phyloP scores from a whole-genome alignment of 1,140 invertebrate species.

The Drosophila athabasca region DNA sequence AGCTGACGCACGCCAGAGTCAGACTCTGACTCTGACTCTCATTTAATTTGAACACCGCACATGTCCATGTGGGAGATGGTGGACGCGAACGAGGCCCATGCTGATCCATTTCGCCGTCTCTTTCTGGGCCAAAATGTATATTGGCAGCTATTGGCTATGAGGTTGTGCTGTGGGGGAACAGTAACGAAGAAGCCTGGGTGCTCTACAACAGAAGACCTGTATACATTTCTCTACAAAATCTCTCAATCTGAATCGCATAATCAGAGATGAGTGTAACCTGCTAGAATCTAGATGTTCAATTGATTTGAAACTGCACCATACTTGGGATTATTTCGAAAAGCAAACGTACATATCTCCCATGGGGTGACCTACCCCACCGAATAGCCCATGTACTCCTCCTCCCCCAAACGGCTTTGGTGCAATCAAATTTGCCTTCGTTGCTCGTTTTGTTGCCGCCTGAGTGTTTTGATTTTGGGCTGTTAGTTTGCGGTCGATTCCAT shows the following conservation, averaged over 20 bases:
- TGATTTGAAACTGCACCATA: too few species aligned
- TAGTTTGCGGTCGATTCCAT: slow-evolving; percentile 51
- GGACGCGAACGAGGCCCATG: background rate
- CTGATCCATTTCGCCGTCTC: slow-evolving; percentile 45
- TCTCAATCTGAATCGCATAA: too few species aligned
- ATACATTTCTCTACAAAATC: too few species aligned
- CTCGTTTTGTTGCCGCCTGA: slow-evolving; percentile 24
- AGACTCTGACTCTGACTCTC: slow-evolving; percentile 19
- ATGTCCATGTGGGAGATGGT: slow-evolving; percentile 37
- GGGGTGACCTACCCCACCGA: too few species aligned
- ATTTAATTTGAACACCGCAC: slow-evolving; percentile 52
- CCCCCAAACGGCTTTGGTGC: background rate
- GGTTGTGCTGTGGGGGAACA: background rate
- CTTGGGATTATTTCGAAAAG: too few species aligned
- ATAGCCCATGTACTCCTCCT: slow-evolving; percentile 23
- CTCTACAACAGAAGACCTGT: background rate
- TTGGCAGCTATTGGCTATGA: slow-evolving; percentile 19
- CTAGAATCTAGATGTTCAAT: too few species aligned
- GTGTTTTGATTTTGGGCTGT: slow-evolving; percentile 31
- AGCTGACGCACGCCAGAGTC: slow-evolving; percentile 24
- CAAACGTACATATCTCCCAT: too few species aligned
- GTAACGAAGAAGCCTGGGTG: slow-evolving; percentile 2
- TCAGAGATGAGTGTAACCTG: too few species aligned
- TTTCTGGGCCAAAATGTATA: slow-evolving; percentile 37
- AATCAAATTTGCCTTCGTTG: slow-evolving; percentile 8